Evolutionary conservation across 2,888 invertebrate species (phyloP), one percentile per base, ranked within the genome.

Genomic region (Chalcis sispes): DNA sequence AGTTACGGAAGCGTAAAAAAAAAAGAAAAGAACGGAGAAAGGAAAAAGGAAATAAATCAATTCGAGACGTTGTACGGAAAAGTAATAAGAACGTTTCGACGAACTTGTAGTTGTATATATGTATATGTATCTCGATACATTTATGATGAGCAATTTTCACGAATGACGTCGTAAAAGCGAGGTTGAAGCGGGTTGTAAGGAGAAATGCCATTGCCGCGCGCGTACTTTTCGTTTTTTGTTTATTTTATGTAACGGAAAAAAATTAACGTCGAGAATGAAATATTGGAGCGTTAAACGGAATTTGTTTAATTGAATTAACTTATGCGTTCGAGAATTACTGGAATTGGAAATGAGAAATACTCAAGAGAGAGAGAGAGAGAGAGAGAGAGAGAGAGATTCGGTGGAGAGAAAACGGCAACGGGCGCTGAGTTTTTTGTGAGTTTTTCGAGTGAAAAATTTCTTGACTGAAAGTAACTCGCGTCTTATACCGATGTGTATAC

Each of bases 241-340:
- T n/a, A n/a, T n/a, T n/a, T n/a, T n/a, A n/a, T n/a, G n/a, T n/a
- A n/a, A n/a, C n/a, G n/a, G n/a, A n/a, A n/a, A n/a, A n/a, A n/a
- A n/a, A n/a, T 5, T 20, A 32, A 2, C 23, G 15, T 18, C 59
- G 59, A 25, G 59, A 5, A 25, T 25, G 23, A 15, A 23, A 23
- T 15, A 4, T n/a, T 8, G 23, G 5, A 10, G 40, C 25, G 0
- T 50, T 8, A 29, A 48, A 62, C 48, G 72, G 72, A 72, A 72
- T 67, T 62, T 67, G 62, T 67, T 56, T 74, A 74, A 67, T 74
- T 62, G 61, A 67, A 74, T 74, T 67, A 46, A 54, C 61, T 74
- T 62, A 59, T 29, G 48, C 72, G 15, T 18, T 59, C 72, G 56
- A 61, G 42, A 7, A 7, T 36, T 36, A 36, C 52, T n/a, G n/a